Percentiles rank a stretch among this genome's conserved stretches.
These are phyloP conservation scores for Steatornis caripensis DNA, from an alignment of 2,113 vertebrate species.

Conservation along the genomic window DNA sequence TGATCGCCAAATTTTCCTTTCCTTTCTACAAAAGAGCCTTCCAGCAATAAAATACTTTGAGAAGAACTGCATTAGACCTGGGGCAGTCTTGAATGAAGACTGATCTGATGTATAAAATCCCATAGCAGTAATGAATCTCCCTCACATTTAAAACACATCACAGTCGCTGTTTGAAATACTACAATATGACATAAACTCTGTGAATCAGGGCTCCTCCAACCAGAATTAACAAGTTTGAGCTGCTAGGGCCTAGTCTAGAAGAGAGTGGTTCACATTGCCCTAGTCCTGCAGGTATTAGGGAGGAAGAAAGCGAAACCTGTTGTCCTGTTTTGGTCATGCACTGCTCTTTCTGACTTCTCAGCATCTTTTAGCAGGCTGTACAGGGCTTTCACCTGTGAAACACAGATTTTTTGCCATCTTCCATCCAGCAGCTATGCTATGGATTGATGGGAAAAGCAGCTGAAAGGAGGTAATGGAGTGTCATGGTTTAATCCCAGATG, in stretches of 20 bases:
- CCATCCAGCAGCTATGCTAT: neutral
- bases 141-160: neutral
- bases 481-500: no score
- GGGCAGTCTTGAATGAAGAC: neutral
- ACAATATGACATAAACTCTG: neutral
- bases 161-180: neutral
- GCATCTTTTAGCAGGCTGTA: neutral
- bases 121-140: neutral
- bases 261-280: neutral
- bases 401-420: neutral
- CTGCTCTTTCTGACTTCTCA: neutral
- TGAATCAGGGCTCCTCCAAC: neutral
- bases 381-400: neutral
- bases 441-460: neutral
- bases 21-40: neutral
- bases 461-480: neutral
- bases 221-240: neutral
- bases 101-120: neutral
- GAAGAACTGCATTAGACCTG: neutral
- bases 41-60: neutral
- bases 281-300: neutral
- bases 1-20: neutral
- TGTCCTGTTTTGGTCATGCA: neutral
- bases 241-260: neutral
- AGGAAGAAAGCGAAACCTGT: neutral